Conservation (phyloP, 2,888 invertebrate genomes). For the Lasioglossum leucozonium region DNA sequence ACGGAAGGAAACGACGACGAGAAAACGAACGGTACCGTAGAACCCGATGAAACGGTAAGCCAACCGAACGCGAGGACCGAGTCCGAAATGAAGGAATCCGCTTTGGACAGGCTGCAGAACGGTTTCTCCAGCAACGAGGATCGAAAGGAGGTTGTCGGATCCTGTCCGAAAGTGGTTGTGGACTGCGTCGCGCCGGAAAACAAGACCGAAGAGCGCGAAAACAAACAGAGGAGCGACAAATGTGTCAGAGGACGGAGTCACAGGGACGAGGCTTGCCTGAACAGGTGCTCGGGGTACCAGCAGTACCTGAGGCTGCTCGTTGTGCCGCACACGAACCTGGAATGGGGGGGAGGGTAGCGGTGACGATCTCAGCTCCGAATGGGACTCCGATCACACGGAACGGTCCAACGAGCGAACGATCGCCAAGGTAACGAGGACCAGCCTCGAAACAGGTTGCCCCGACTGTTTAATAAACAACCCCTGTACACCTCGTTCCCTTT, state of each 20-base stretch:
- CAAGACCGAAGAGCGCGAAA: not conserved
- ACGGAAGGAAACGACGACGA: not conserved
- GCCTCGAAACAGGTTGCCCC: not conserved
- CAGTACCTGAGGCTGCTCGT: constrained; percentile 92
- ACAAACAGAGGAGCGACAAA: constrained; percentile 6
- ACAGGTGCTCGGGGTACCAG: constrained; percentile 87
- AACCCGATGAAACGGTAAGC: not conserved
- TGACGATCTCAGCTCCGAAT: constrained; percentile 95
- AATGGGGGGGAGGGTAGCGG: constrained; percentile 96
- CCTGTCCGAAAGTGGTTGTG: not conserved
- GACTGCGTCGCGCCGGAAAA: not conserved
- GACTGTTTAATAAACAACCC: not conserved
- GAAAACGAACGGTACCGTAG: not conserved
- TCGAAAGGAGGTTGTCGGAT: not conserved
- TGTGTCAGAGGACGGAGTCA: constrained; percentile 22
- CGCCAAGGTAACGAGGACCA: constrained; percentile 47
- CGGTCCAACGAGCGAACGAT: constrained; percentile 37
- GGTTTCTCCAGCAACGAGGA: not conserved
- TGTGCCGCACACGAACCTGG: constrained; percentile 86
- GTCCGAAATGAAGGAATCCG: not conserved
- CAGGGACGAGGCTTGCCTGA: constrained; percentile 28
- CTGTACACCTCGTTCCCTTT: not conserved
- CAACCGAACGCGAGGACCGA: not conserved
- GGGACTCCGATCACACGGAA: constrained; percentile 90
- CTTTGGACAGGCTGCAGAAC: not conserved